Base-by-base conservation (phyloP, 2,888 invertebrate species). In the Phymatocera aterrima region DNA sequence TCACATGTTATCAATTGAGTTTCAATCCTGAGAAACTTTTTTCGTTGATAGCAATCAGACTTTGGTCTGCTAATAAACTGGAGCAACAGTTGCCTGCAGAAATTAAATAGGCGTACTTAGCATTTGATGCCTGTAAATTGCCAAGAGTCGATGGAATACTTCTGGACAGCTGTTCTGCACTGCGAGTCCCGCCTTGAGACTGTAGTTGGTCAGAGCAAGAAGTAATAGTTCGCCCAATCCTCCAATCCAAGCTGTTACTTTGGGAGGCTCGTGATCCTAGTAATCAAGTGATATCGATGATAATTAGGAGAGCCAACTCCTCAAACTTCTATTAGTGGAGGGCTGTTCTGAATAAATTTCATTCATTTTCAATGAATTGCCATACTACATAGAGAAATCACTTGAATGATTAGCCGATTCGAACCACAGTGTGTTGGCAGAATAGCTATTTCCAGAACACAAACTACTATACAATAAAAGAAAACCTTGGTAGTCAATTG, bases 241-340 rank as follows among this genome's bases (percentile, higher is more conserved):
- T 83, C 89, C 90, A 90, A 80, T 90, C 90, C 48, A 90, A 82
- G 80, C 90, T 90, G 81, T 83, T 87, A 80, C 89, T 90, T 64
- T 90, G 88, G 18, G 89, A 85, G 21, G 86, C 83, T 79, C 85
- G 84, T 21, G 87, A 79, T 77, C 83, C 89, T 89, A 18, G 8
- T 21, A 74, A 70, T 57, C 37, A 40, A 6, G 3, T 10, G 3
- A 60, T 18, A 28, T 12, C 12, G 1, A 43, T 61, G 43, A 65
- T 24, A 3, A 65, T 43, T n/a, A 10, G 8, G 3, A 43, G 5
- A 24, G 6, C 3, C 43, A 40, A 43, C 1, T 43, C 1, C 4
- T 57, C 21, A 43, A 15, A 61, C 6, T 61, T 18, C 2, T 5
- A 6, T 34, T 61, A 34, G 10, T 6, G 1, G n/a, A 34, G 4